Base-by-base conservation (phyloP, 2,888 invertebrate genomes). In the Eupithecia subumbrata region DNA sequence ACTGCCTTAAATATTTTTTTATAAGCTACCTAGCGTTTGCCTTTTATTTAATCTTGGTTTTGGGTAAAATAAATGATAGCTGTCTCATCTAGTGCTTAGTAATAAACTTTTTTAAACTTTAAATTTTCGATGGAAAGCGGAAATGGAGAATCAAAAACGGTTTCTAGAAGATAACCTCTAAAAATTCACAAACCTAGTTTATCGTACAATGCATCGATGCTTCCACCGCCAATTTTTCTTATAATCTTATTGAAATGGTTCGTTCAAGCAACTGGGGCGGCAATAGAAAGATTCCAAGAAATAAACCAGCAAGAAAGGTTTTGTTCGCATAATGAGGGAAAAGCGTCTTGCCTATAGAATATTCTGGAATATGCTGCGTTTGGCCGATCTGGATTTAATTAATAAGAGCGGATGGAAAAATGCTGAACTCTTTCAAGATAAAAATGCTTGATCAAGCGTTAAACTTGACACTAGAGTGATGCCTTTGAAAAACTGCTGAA, bases 271-370 rank as follows among this genome's bases (percentile, higher is more conserved):
- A 43, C 52, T 43, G 18, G 68, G 34, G 64, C 43, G 30, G 25
- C 30, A 25, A 69, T 69, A 60, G 37, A 67, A 64, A 67, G 71
- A 74, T 63, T 72, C 71, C 63, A 45, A 72, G 74, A 74, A 75
- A 74, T 67, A 75, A 75, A 71, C 70, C 67, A 72, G 72, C 48
- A 60, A 72, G 63, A 67, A 25, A 18, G 66, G n/a, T 73, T 75
- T 77, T 77, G 74, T 77, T 72, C 74, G 67, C 67, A 69, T 74
- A 76, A 74, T 70, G 72, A 77, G 74, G 52, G 72, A 48, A 66
- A 52, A 74, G 71, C 71, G 63, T 72, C 71, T 67, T 69, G 72
- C 37, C 43, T 72, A 67, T 25, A 37, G 68, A 60, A 43, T 60
- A 70, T 52, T 69, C 71, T 34, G 43, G 56, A 74, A 72, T 69